Evolutionary conservation across 2,888 invertebrate species (phyloP).

Genomic region (Rhimphoctona megacephalus): DNA sequence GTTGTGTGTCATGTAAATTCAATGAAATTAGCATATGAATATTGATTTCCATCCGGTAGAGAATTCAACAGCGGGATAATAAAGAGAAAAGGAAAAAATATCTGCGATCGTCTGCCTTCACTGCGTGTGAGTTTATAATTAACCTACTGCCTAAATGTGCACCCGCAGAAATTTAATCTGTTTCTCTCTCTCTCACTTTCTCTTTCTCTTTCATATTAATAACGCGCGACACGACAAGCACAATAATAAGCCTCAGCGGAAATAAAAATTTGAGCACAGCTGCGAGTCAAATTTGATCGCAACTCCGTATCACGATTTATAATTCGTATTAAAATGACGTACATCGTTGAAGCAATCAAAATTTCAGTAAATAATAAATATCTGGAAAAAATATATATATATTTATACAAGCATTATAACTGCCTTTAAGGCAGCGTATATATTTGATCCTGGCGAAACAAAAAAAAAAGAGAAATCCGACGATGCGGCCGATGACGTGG

Average conservation of each 20-base stretch:
- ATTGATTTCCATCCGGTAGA: constrained; percentile 79
- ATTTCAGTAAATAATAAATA: constrained; percentile 20
- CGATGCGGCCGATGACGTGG: constrained; percentile 50
- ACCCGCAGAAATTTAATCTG: constrained; percentile 29
- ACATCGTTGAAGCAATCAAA: background rate
- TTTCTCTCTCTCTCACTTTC: no score
- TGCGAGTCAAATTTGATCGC: background rate
- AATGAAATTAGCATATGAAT: constrained; percentile 80
- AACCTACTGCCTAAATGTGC: constrained; percentile 36
- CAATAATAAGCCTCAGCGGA: background rate
- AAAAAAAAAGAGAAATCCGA: constrained; percentile 22
- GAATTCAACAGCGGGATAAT: constrained; percentile 37
- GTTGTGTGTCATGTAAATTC: constrained; percentile 73
- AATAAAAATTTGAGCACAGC: constrained; percentile 17
- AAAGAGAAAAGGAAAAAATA: constrained; percentile 67
- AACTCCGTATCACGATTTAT: constrained; percentile 26
- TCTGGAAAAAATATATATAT: background rate
- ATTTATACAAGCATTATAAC: background rate
- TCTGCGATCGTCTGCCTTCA: constrained; percentile 27
- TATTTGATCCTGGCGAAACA: constrained; percentile 53
- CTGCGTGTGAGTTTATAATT: constrained; percentile 54
- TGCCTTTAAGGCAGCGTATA: constrained; percentile 34
- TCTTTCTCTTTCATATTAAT: background rate
- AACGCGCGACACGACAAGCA: background rate
- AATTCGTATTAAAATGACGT: background rate